phyloP scores from a whole-genome alignment of 1,140 invertebrate genomes.

The Capitella teleta region DNA sequence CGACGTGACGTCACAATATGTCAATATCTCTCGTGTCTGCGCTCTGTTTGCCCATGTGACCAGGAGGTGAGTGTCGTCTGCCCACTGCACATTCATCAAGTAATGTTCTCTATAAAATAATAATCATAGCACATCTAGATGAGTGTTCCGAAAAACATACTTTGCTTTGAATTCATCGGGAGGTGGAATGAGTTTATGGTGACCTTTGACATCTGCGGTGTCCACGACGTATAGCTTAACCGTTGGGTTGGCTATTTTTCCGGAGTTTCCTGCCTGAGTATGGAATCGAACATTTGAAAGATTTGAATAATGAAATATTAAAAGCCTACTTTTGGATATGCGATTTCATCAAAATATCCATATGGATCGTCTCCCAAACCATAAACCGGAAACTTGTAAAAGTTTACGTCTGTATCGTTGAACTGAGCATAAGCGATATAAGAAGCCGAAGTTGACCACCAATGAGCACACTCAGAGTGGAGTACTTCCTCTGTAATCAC shows the following conservation, averaged over 20 bases:
- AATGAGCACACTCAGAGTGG: conserved; percentile 63
- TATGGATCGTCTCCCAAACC: conserved; percentile 56
- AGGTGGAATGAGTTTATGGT: conserved; percentile 1
- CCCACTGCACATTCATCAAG: conserved; percentile 75
- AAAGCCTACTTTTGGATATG: conserved; percentile 66
- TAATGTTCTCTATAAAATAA: conserved; percentile 76
- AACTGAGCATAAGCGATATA: conserved; percentile 77
- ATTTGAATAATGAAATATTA: too few species aligned
- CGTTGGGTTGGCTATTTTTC: conserved; percentile 7
- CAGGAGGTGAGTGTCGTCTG: conserved; percentile 62
- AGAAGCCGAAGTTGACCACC: conserved; percentile 77
- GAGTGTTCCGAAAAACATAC: too few species aligned
- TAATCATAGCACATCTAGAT: too few species aligned
- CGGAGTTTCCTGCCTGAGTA: conserved; percentile 8
- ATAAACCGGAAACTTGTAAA: conserved; percentile 57
- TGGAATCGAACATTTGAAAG: too few species aligned
- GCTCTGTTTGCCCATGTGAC: conserved; percentile 77
- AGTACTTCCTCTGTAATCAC: conserved; percentile 69
- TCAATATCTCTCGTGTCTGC: too few species aligned
- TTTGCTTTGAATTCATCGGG: too few species aligned
- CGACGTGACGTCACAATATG: too few species aligned
- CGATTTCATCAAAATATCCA: conserved; percentile 65
- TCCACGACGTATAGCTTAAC: conserved; percentile 9
- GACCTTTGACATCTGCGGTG: not conserved
- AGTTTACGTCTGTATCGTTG: conserved; percentile 73